Conservation (phyloP, 2,797 vertebrate species). For the Sebastes nivosus region DNA sequence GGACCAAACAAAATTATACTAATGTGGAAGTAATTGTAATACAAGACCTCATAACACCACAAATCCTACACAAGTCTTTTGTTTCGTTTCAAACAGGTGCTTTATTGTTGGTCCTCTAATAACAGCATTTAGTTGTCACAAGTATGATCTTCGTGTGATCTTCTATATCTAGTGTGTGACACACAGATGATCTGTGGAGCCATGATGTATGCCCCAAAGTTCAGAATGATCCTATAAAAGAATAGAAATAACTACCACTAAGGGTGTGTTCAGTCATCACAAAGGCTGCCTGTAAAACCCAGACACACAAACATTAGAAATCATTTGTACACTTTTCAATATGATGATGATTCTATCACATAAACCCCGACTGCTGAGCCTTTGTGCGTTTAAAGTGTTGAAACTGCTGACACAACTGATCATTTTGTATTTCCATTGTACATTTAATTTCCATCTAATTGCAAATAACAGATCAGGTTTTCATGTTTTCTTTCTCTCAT, state of each 20-base stretch:
- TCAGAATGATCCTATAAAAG: background rate
- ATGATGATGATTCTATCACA: background rate
- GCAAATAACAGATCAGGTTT: background rate
- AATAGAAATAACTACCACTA: background rate
- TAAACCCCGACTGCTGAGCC: slow-evolving; percentile 24
- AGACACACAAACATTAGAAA: background rate
- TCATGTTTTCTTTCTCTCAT: slow-evolving; percentile 1
- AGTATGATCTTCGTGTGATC: background rate
- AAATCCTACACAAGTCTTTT: background rate
- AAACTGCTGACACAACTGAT: background rate
- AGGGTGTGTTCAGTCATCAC: background rate
- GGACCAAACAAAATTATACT: slow-evolving; percentile 1
- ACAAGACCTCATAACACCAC: background rate
- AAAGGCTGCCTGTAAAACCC: background rate
- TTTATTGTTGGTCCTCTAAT: background rate
- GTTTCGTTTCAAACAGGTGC: background rate
- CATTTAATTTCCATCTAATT: background rate
- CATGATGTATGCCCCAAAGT: background rate
- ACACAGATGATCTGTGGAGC: background rate
- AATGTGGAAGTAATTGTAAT: background rate
- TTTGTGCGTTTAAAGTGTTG: background rate
- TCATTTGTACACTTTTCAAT: background rate
- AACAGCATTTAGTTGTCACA: background rate
- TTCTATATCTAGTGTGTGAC: background rate
- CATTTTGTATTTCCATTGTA: background rate